Evolutionary conservation across 2,113 vertebrate genomes (phyloP), one percentile per base, ranked within the genome.

Genomic region (Chaenogobius annularis): DNA sequence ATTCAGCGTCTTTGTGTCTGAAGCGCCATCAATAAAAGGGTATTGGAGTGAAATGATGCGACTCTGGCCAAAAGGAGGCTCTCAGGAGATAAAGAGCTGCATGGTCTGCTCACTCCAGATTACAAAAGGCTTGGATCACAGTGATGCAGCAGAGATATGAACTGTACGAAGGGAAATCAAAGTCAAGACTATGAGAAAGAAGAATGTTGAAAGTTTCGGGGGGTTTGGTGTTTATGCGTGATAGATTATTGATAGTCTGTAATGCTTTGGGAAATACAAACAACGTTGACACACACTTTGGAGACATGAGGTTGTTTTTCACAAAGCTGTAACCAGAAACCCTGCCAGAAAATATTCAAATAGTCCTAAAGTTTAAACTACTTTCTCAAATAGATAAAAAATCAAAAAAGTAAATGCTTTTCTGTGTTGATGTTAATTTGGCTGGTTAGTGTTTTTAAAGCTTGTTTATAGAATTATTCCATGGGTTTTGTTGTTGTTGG

Each of bases 1-100:
- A 69, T 46, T 78, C 83, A 69, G 68, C 77, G 37, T 26, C 55
- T 23, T 48, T 63, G 47, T 48, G 68, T 64, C 72, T 47, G 72
- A 66, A 37, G 63, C 47, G 22, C 11, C 61, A 12, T 75, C 67
- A 63, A 73, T 77, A 70, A 64, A 66, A 11, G 26, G 67, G 50
- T 72, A 14, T 59, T 72, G 40, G 58, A 77, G 62, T 58, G 11
- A 55, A 68, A 63, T 68, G 20, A 47, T 61, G 67, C 22, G 8
- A 17, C 46, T 74, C 31, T 9, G 66, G 44, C 65, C 17, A 31
- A 48, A 69, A 59, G 68, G n/a, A 20, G 19, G 20, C 35, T 63
- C 61, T 14, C 20, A 48, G 55, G 65, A 48, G 64, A n/a, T 40
- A n/a, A 15, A 40, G 35, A 31, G 35, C 31, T 19, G 61, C 31